phyloP scores from a whole-genome alignment of 2,113 vertebrate genomes.

The Leucosticte australis region DNA sequence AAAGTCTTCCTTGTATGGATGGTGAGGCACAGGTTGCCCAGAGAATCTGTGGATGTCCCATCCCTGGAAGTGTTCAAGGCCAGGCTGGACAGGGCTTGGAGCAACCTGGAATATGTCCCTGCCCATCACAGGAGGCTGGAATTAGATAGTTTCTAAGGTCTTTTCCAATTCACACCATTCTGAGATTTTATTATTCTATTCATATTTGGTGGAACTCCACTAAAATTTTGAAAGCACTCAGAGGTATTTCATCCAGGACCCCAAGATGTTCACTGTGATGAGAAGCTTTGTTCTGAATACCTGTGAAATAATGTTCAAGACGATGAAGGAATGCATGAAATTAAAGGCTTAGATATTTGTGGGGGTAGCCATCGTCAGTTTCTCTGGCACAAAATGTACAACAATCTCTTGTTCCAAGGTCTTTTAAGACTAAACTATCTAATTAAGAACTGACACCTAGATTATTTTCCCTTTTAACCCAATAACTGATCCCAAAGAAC shows the following conservation, averaged over 20 bases:
- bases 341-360: not conserved
- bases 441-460: too few relatives aligned
- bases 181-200: not conserved
- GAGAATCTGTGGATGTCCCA: not conserved
- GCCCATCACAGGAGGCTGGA: not conserved
- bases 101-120: not conserved
- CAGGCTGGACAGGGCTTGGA: not conserved
- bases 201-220: not conserved
- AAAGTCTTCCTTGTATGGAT: not conserved
- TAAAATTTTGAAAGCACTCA: not conserved
- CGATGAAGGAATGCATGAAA: not conserved
- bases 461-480: too few relatives aligned
- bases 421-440: too few relatives aligned
- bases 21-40: not conserved
- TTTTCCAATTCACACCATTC: not conserved
- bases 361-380: too few relatives aligned
- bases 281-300: not conserved
- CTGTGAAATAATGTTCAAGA: not conserved
- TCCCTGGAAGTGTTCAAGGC: not conserved
- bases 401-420: too few relatives aligned
- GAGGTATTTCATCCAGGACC: not conserved
- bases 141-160: not conserved
- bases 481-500: too few relatives aligned
- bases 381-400: too few relatives aligned
- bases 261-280: not conserved